phyloP scores from a whole-genome alignment of 2,113 vertebrate species.

The Leucosticte australis region DNA sequence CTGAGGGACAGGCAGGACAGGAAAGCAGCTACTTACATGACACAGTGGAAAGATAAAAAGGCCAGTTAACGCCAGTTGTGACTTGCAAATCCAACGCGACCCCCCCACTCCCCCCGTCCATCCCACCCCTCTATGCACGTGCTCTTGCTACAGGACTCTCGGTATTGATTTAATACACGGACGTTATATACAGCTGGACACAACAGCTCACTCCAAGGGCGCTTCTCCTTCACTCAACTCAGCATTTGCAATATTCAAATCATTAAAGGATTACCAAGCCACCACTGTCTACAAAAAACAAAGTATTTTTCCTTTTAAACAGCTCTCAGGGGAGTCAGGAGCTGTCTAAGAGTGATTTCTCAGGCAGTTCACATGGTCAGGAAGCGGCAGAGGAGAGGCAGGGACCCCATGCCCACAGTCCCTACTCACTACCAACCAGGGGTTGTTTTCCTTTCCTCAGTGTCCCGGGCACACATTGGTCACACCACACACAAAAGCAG shows the following conservation, averaged over 20 bases:
- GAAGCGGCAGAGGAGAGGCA: conserved; percentile 41
- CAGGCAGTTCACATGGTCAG: conserved; percentile 73
- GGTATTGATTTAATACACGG: conserved; percentile 43
- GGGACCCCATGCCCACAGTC: conserved; percentile 27
- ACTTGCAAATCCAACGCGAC: conserved; percentile 67
- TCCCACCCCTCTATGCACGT: conserved; percentile 39
- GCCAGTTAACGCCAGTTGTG: conserved; percentile 70
- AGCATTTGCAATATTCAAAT: conserved; percentile 44
- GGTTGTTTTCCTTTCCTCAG: conserved; percentile 47
- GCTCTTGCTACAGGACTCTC: conserved; percentile 52
- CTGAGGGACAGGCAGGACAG: conserved; percentile 68
- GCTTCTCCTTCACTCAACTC: conserved; percentile 59
- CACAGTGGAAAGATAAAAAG: conserved; percentile 75
- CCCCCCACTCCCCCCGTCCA: neutral
- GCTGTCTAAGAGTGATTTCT: conserved; percentile 60
- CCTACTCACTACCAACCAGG: conserved; percentile 68
- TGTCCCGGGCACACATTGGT: conserved; percentile 79
- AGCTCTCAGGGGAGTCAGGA: conserved; percentile 54
- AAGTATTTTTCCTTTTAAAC: conserved; percentile 65
- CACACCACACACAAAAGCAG: conserved; percentile 80
- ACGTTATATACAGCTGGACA: conserved; percentile 64
- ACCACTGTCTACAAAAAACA: conserved; percentile 73
- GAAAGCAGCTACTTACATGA: conserved; percentile 82
- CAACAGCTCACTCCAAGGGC: conserved; percentile 62
- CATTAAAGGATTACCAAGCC: conserved; percentile 77